Evolutionary conservation across 2,888 invertebrate species (phyloP).

Genomic region (Polia nebulosa): DNA sequence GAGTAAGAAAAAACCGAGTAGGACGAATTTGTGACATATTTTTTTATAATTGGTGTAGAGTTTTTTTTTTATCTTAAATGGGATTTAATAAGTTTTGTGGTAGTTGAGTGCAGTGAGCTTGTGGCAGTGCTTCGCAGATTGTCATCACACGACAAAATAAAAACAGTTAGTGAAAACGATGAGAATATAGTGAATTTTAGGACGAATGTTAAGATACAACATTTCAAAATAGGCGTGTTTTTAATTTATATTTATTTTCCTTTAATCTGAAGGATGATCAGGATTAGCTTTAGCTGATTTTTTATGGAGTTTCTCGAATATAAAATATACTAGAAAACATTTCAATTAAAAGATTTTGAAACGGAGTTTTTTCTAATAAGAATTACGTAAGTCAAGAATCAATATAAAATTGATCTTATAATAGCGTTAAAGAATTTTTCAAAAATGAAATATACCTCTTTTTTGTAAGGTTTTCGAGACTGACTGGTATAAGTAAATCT

Average conservation of each 20-base stretch:
- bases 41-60: neutral
- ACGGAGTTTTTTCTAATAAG: no score
- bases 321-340: no score
- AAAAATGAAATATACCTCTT: neutral
- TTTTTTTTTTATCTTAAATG: neutral
- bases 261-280: no score
- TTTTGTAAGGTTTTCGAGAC: neutral
- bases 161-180: neutral
- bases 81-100: neutral
- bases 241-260: no score
- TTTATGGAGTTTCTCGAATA: neutral
- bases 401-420: no score
- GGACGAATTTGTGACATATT: no score
- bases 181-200: neutral
- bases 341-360: no score
- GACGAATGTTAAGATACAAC: neutral
- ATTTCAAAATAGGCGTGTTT: neutral
- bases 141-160: neutral
- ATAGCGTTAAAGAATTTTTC: neutral
- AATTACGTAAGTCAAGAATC: no score
- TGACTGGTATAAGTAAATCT: neutral
- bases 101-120: constrained; percentile 20
- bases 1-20: neutral
- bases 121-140: neutral
- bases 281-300: neutral